A percentile compares a stretch with the other conserved stretches of the same genome.
phyloP scores from a whole-genome alignment of 2,113 vertebrate species.

The Malurus alboscapulatus region DNA sequence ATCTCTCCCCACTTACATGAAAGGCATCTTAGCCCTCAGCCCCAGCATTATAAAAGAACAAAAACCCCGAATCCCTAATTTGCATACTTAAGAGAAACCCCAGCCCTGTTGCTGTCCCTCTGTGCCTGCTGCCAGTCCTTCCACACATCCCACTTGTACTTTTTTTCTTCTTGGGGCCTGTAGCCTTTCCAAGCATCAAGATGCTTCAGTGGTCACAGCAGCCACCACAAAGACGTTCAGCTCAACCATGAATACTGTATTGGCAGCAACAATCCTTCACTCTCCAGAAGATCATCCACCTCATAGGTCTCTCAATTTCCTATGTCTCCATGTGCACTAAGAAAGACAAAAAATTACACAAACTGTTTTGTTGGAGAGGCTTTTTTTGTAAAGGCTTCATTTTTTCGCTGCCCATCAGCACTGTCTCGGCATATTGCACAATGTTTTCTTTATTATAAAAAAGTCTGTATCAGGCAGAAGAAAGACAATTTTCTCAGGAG shows the following conservation, averaged over 20 bases:
- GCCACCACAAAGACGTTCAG: background rate
- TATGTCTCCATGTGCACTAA: background rate
- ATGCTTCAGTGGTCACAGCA: background rate
- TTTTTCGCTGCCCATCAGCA: constrained; percentile 51
- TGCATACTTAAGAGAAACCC: background rate
- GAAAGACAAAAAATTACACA: constrained; percentile 42
- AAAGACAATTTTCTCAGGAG: constrained; percentile 42
- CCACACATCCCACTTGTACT: background rate
- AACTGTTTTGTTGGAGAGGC: background rate
- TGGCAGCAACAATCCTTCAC: background rate
- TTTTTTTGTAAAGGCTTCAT: constrained; percentile 35
- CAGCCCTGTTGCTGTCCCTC: background rate
- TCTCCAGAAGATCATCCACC: background rate
- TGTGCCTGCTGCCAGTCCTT: background rate
- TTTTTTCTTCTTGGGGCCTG: background rate
- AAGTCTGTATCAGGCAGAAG: constrained; percentile 63
- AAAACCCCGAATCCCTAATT: background rate
- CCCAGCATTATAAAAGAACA: background rate
- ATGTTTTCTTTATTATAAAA: constrained; percentile 75
- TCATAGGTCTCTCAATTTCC: background rate
- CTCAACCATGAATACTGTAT: rapidly evolving
- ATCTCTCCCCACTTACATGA: background rate
- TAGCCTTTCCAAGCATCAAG: background rate
- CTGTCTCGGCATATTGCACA: constrained; percentile 77
- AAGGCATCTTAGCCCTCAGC: background rate